phyloP scores from a whole-genome alignment of 1,140 invertebrate genomes.

The Proctacanthus coquilletti region DNA sequence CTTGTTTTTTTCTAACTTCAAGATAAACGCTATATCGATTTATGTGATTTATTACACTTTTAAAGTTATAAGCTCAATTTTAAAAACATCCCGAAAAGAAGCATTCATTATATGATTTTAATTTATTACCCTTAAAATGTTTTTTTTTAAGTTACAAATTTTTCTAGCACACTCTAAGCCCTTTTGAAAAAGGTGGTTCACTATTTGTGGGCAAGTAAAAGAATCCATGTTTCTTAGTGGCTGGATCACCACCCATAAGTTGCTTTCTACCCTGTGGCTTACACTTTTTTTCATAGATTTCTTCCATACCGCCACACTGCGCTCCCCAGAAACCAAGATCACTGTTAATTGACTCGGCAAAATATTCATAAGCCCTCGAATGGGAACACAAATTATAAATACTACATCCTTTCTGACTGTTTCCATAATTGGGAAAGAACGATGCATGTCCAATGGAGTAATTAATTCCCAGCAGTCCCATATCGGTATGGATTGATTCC shows the following conservation, averaged over 20 bases:
- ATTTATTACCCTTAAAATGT: no score
- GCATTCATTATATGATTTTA: no score
- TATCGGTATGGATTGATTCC: conserved; percentile 58
- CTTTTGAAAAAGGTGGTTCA: no score
- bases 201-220: no score
- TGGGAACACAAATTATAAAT: conserved; percentile 25
- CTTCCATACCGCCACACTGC: conserved; percentile 15
- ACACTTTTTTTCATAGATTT: conserved; percentile 19
- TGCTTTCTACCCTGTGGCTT: conserved; percentile 18
- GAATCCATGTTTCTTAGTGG: no score
- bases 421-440: conserved; percentile 56
- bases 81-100: no score
- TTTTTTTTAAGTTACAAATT: no score
- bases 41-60: no score
- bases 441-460: conserved; percentile 47
- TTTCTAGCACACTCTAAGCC: no score
- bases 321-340: conserved; percentile 23
- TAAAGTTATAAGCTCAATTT: no score
- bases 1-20: no score
- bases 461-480: conserved; percentile 38
- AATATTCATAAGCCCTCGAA: conserved; percentile 22
- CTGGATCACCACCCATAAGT: conserved; percentile 25
- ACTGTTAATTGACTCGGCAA: conserved; percentile 23
- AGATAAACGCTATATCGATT: no score
- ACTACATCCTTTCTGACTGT: conserved; percentile 25